Conservation (phyloP, 2,113 vertebrate genomes). For the Mustelus asterias region DNA sequence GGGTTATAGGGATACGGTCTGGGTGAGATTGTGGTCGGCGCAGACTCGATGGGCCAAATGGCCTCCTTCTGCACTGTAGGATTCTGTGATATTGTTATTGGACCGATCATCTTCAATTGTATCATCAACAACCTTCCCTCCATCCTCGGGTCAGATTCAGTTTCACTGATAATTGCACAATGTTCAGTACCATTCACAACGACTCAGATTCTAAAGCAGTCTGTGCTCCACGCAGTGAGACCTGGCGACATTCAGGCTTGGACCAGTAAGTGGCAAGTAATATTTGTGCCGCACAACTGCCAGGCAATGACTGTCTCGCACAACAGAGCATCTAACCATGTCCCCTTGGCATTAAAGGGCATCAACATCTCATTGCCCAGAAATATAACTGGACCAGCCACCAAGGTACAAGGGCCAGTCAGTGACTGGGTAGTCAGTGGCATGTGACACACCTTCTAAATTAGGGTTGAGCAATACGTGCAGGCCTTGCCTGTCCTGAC, state of each 20-base stretch:
- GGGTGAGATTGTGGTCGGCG: no score
- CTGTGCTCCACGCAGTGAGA: neutral
- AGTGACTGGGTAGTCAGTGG: no score
- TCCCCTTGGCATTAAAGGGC: neutral
- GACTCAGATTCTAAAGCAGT: neutral
- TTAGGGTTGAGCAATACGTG: no score
- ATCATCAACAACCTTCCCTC: neutral
- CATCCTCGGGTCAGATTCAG: neutral
- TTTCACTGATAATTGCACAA: neutral
- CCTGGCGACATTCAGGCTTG: neutral
- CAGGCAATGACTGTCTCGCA: neutral
- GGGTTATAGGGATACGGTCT: no score
- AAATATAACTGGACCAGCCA: neutral
- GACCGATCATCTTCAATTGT: neutral
- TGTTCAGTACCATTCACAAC: neutral
- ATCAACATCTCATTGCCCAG: neutral
- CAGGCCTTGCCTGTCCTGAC: no score
- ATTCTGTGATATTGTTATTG: neutral
- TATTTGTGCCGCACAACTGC: neutral
- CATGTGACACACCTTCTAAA: no score
- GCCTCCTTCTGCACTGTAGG: no score
- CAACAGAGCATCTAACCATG: neutral
- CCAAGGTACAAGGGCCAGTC: neutral
- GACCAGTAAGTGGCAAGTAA: neutral
- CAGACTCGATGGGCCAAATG: no score